Evolutionary conservation across 2,113 vertebrate species (phyloP), one percentile per base, ranked within the genome.

Genomic region (Poeciliopsis occidentalis): DNA sequence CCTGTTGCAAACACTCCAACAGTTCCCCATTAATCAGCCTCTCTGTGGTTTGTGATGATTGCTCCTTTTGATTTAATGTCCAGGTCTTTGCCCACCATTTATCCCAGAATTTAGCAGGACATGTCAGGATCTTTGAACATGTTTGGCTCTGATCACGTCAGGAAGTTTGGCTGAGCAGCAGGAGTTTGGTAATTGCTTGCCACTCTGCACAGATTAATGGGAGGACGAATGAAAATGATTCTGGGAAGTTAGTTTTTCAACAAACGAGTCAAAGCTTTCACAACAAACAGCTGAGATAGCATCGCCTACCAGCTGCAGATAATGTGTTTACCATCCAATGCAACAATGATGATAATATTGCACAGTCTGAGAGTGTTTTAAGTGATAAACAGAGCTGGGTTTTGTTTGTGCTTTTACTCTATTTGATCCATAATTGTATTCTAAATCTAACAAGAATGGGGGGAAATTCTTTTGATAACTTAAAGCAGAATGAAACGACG

Each of bases 41-140:
- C 47, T 54, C 8, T 4, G 24, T 57, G 22, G 8, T n/a, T 24
- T n/a, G 51, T 57, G 7, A 57, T n/a, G 24, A 64, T 24, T 64
- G 63, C 19, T 64, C 22, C 63, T 64, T 11, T 8, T 34, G 22
- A 34, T 24, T 30, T 17, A 39, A 39, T 26, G 34, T 17, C 34
- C 24, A 24, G 29, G 4, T 22, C 3, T 19, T 44, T 51, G 8
- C 8, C 7, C 13, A 22, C 30, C 12, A 47, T 62, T 26, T 68
- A 51, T 19, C 29, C 39, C 34, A 11, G 67, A 68, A 32, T 22
- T 62, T 29, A 68, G 37, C 34, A 8, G 1, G 37, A 32, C 44
- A 51, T 15, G 24, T 44, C 31, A 67, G 34, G 73, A 41, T 51
- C 32, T 75, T 61, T 75, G 34, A 75, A 68, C 47, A 24, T 7